Evolutionary conservation across 1,140 invertebrate species (phyloP).

Genomic region (Muscidifurax raptorellus): DNA sequence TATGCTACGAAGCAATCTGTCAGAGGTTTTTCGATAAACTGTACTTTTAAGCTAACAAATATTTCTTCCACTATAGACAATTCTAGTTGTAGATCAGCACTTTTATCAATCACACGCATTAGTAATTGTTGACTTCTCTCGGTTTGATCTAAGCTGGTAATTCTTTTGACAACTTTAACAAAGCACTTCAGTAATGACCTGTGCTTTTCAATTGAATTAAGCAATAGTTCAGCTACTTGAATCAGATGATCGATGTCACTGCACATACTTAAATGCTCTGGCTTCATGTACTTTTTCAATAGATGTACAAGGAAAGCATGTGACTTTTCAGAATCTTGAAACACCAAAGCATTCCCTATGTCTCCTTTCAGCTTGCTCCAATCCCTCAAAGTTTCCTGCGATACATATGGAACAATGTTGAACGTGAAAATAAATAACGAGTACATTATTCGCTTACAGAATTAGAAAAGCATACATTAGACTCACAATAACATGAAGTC

Average conservation of each 20-base stretch:
- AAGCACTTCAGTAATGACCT: constrained; percentile 42
- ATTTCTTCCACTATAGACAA: constrained; percentile 59
- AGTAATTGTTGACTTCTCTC: constrained; percentile 58
- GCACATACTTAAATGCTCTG: constrained; percentile 52
- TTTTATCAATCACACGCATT: constrained; percentile 51
- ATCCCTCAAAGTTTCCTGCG: constrained; percentile 58
- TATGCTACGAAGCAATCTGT: constrained; percentile 57
- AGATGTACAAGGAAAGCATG: constrained; percentile 54
- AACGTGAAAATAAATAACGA: neutral
- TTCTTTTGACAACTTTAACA: constrained; percentile 57
- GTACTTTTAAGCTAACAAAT: constrained; percentile 56
- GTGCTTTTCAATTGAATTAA: constrained; percentile 50
- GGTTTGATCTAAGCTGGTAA: constrained; percentile 54
- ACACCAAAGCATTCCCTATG: constrained; percentile 36
- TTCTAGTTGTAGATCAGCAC: constrained; percentile 55
- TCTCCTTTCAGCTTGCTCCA: constrained; percentile 51
- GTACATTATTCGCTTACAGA: neutral
- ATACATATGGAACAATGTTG: constrained; percentile 16
- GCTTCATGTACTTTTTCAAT: constrained; percentile 61
- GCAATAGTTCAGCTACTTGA: constrained; percentile 55
- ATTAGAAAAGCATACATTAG: constrained; percentile 25
- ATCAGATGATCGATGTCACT: constrained; percentile 52
- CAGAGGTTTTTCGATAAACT: constrained; percentile 66
- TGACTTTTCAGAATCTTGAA: constrained; percentile 52
- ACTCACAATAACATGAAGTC: constrained; percentile 64